Evolutionary conservation across 2,888 invertebrate genomes (phyloP).

Genomic region (Neoitamus cyanurus): DNA sequence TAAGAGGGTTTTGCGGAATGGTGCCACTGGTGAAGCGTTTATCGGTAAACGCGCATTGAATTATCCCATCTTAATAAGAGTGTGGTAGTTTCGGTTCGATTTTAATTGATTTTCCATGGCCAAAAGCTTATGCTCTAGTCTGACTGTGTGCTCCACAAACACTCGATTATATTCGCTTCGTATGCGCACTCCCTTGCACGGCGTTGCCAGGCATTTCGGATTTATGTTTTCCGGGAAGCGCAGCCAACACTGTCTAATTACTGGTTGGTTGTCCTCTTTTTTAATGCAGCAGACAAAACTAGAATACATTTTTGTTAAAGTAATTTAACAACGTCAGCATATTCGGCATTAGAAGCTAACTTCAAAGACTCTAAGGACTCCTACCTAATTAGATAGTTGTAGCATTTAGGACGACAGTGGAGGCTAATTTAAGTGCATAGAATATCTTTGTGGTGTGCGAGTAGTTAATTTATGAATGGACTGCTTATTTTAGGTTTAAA

Average conservation of each 20-base stretch:
- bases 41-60: slow-evolving; percentile 7
- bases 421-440: no score
- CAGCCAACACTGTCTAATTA: neutral
- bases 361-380: no score
- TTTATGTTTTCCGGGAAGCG: neutral
- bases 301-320: neutral
- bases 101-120: slow-evolving; percentile 42
- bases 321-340: neutral
- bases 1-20: neutral
- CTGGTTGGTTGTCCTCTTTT: neutral
- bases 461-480: no score
- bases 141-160: neutral
- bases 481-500: no score
- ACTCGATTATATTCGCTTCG: neutral
- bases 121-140: neutral
- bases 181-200: slow-evolving; percentile 4
- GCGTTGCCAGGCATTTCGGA: neutral
- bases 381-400: no score
- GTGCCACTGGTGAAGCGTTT: neutral
- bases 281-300: neutral
- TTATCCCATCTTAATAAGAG: slow-evolving; percentile 4
- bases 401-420: no score
- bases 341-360: no score
- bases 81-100: slow-evolving; percentile 24
- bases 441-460: no score